A percentile compares a stretch with the other conserved stretches of the same genome.
Evolutionary conservation across 1,140 invertebrate genomes (phyloP).

Genomic region (Mesaphorura yosii): DNA sequence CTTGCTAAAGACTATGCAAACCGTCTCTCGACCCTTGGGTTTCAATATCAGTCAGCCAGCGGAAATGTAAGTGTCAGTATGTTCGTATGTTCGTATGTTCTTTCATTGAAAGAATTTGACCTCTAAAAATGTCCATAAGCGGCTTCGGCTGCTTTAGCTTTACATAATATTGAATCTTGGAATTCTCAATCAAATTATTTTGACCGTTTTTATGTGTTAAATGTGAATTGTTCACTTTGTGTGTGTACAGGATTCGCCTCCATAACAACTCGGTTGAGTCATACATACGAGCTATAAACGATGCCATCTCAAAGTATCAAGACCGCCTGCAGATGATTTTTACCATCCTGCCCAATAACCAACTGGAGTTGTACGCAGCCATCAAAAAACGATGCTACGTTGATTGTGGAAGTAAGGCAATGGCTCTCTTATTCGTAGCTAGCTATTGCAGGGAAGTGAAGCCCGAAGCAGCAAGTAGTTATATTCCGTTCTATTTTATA

Average conservation of each 20-base stretch:
- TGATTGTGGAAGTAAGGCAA: slow-evolving; percentile 39
- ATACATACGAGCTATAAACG: slow-evolving; percentile 4
- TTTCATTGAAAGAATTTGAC: no score
- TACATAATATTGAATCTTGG: slow-evolving; percentile 1
- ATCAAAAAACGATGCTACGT: slow-evolving; percentile 79
- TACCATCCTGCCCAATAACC: slow-evolving; percentile 60
- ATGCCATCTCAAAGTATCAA: neutral
- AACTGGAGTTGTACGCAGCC: slow-evolving; percentile 76
- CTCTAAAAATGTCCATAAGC: neutral
- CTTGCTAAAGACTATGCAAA: slow-evolving; percentile 14
- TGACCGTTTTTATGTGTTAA: slow-evolving; percentile 1
- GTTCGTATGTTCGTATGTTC: no score
- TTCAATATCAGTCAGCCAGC: slow-evolving; percentile 13
- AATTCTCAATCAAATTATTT: neutral
- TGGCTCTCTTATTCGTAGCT: no score
- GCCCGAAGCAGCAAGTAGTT: no score
- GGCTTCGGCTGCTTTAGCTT: neutral
- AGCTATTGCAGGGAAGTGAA: no score
- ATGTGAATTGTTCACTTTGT: neutral
- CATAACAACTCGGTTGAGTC: neutral
- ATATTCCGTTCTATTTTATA: slow-evolving; percentile 12
- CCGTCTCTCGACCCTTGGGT: slow-evolving; percentile 15
- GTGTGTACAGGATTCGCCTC: slow-evolving; percentile 8
- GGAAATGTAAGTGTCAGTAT: slow-evolving; percentile 16
- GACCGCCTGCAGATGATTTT: slow-evolving; percentile 51